Base-by-base conservation (phyloP, 1,140 invertebrate genomes). In the Zaprionus gabonicus region DNA sequence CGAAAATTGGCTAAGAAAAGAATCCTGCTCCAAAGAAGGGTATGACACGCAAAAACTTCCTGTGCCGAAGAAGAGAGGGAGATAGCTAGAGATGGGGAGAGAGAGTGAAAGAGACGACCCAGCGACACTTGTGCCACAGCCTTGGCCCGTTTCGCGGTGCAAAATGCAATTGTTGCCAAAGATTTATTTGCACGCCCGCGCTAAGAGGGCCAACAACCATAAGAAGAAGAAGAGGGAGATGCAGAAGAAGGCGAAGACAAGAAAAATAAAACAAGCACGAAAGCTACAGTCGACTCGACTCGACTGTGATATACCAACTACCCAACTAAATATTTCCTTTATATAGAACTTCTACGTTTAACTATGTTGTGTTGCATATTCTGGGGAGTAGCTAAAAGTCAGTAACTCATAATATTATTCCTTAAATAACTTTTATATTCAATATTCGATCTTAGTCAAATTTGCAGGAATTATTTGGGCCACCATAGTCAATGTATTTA, bases 181-280 rank as follows among this genome's bases (percentile, higher is more conserved):
- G 87, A 91, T 91, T 91, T 91, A 91, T 91, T 91, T 91, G 72
- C 75, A 86, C 87, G 78, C 82, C 82, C 87, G 64, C 85, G 66
- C 79, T 62, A 60, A 36, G 57, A 72, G 60, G 60, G 44, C 53
- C 44, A 65, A 23, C 6, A 46, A 31, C 17, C 12, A 62, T 6
- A 62, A 13, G n/a, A 28, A 51, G 17, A 17, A 9, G 23, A 49
- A 20, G 3, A n/a, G n/a, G 15, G 9, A n/a, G 15, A n/a, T 4
- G 46, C 20, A 60, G n/a, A 28, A 13, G n/a, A 27, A 63, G 15
- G 9, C 23, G 17, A 46, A 44, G 13, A 31, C 31, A 9, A 34
- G 31, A 34, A 10, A 9, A 34, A 34, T 23, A 23, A 23, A 27
- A 27, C 27, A 27, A 0, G 3, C 27, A 4, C 3, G 27, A 27